A percentile compares a stretch with the other conserved stretches of the same genome.
Conservation (phyloP, 2,888 invertebrate species). For the Pyrochroa serraticornis region DNA sequence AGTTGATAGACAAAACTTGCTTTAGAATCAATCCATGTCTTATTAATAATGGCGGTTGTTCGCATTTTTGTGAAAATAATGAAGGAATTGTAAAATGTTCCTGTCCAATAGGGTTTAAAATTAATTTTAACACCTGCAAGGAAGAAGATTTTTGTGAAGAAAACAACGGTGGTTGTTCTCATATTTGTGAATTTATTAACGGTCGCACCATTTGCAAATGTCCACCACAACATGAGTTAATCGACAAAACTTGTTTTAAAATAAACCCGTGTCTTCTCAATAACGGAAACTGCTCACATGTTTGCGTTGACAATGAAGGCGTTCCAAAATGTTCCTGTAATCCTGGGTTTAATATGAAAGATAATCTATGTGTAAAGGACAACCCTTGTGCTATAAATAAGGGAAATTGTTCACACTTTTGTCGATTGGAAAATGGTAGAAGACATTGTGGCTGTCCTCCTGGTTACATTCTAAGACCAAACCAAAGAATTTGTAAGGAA, state of each 20-base stretch:
- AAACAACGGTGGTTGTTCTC: slow-evolving; percentile 37
- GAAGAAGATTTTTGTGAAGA: slow-evolving; percentile 47
- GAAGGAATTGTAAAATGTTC: slow-evolving; percentile 63
- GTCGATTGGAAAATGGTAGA: slow-evolving; percentile 53
- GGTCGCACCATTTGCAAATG: slow-evolving; percentile 53
- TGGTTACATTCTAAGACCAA: slow-evolving; percentile 58
- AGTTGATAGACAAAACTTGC: slow-evolving; percentile 53
- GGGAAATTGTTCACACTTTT: slow-evolving; percentile 60
- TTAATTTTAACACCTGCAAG: not conserved
- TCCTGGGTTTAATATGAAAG: slow-evolving; percentile 42
- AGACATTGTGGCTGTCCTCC: slow-evolving; percentile 62
- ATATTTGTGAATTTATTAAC: slow-evolving; percentile 49
- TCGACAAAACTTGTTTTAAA: slow-evolving; percentile 52
- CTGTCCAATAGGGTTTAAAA: slow-evolving; percentile 48
- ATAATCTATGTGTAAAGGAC: slow-evolving; percentile 56
- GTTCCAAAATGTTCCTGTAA: slow-evolving; percentile 62
- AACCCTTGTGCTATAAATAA: slow-evolving; percentile 55
- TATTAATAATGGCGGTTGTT: slow-evolving; percentile 58
- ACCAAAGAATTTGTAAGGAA: slow-evolving; percentile 58
- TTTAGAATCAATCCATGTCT: slow-evolving; percentile 56
- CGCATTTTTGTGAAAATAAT: slow-evolving; percentile 60
- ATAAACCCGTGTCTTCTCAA: slow-evolving; percentile 57
- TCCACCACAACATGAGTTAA: slow-evolving; percentile 54
- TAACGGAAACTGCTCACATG: slow-evolving; percentile 61
- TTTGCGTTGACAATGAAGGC: slow-evolving; percentile 60